These are phyloP conservation scores for Cremastobaeus sp. DNA, from an alignment of 2,888 invertebrate species.

Conservation along the genomic window DNA sequence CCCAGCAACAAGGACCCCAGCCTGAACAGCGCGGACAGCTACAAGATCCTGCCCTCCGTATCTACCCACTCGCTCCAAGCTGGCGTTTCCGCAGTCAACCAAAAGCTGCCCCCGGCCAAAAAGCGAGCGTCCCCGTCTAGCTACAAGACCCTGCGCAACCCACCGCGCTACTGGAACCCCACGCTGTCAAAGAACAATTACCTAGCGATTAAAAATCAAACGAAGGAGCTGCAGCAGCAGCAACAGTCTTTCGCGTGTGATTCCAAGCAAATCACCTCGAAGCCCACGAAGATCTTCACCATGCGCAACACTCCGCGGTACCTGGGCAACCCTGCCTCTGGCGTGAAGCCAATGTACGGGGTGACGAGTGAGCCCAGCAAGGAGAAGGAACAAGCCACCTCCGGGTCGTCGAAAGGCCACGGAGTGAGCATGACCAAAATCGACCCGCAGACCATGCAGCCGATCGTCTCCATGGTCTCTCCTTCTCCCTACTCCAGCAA, in stretches of 20 bases:
- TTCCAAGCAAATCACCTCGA: constrained; percentile 71
- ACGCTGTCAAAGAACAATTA: constrained; percentile 80
- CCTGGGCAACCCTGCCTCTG: constrained; percentile 80
- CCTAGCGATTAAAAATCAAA: constrained; percentile 74
- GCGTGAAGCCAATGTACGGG: constrained; percentile 82
- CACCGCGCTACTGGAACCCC: constrained; percentile 83
- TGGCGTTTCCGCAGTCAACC: constrained; percentile 32
- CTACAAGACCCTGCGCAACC: constrained; percentile 81
- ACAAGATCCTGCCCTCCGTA: constrained; percentile 33
- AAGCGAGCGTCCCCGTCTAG: constrained; percentile 77
- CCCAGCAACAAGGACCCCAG: constrained; percentile 64
- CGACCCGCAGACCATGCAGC: constrained; percentile 81
- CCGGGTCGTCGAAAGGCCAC: constrained; percentile 56
- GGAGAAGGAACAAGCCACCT: constrained; percentile 54
- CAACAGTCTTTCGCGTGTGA: constrained; percentile 61
- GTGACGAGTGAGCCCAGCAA: constrained; percentile 76
- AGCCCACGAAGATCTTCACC: constrained; percentile 82
- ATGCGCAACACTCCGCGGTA: constrained; percentile 81
- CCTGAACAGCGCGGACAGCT: constrained; percentile 34
- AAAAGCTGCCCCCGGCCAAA: constrained; percentile 63
- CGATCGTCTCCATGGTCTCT: constrained; percentile 71
- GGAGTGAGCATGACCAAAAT: constrained; percentile 79
- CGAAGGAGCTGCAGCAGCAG: constrained; percentile 69
- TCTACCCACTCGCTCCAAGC: constrained; percentile 47
- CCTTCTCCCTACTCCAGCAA: constrained; percentile 74